These are phyloP conservation scores for Enteromius fasciolatus DNA, from an alignment of 2,797 vertebrate species.

Conservation along the genomic window DNA sequence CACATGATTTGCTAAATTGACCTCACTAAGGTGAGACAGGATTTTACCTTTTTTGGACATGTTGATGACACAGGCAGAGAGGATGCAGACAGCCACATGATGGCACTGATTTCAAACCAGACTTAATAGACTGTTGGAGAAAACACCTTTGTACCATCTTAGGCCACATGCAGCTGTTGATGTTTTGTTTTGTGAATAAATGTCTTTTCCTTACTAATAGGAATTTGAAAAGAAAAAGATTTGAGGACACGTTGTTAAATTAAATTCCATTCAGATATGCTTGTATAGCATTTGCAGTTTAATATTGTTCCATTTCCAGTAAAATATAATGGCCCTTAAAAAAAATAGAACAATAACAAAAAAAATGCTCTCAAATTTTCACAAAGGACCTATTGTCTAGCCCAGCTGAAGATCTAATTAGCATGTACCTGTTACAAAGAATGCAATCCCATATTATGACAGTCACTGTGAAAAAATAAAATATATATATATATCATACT, in stretches of 20 bases:
- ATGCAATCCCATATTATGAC: neutral
- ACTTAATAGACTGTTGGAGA: neutral
- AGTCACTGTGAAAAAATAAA: neutral
- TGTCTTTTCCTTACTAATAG: neutral
- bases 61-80: constrained; percentile 35
- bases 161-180: neutral
- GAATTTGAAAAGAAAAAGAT: neutral
- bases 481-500: neutral
- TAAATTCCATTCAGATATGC: neutral
- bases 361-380: neutral
- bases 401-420: neutral
- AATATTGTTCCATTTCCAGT: neutral
- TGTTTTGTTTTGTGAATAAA: neutral
- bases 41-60: constrained; percentile 53
- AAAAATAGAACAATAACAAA: neutral
- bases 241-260: neutral
- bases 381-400: neutral
- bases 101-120: constrained; percentile 28
- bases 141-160: neutral
- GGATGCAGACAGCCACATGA: constrained; percentile 11
- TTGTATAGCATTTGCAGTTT: neutral
- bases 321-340: neutral
- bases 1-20: constrained; percentile 25
- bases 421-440: neutral
- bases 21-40: constrained; percentile 47